Base-by-base conservation (phyloP, 2,888 invertebrate species). In the Halictus quadricinctus region DNA sequence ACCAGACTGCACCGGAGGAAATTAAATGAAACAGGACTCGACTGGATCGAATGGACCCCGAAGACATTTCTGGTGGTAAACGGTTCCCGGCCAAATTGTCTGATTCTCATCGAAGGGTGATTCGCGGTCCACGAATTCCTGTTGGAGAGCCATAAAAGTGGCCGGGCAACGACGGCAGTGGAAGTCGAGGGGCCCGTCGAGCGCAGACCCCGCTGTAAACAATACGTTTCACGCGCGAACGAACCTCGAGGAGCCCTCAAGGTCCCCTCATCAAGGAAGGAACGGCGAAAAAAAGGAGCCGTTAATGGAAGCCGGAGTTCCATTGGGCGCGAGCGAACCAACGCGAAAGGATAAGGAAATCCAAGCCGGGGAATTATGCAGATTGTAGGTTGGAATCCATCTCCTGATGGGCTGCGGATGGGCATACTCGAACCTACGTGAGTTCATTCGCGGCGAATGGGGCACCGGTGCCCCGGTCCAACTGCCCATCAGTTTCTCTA, bases 361-460 rank as follows among this genome's bases (percentile, higher is more conserved):
- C 93, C 92, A 92, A 88, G 88, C 72, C 18, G 91, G 92, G 90
- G 90, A 94, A 94, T 94, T 94, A 94, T 94, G 94, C 93, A 94
- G 94, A 94, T 94, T 94, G 94, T 92, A 93, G 94, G 92, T 93
- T 93, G 92, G 92, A 90, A 91, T 90, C 92, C 89, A 87, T 89
- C 88, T 84, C 79, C 69, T 93, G 94, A 94, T 94, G 93, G 93
- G 91, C 90, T 75, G 76, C 60, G 87, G 83, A 87, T 86, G 79
- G 84, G 88, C 85, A 80, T 75, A 85, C 81, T 87, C 87, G 78
- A 87, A 89, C 87, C 87, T 90, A 89, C 90, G 89, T 88, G 89
- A 90, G 87, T 88, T 88, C 90, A 90, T 89, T 81, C 90, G 82
- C 73, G 80, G 75, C 81, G 64, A 60, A 60, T 25, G 60, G 60